Conservation (phyloP, 2,888 invertebrate genomes). For the Rhagophthalmus giganteus region DNA sequence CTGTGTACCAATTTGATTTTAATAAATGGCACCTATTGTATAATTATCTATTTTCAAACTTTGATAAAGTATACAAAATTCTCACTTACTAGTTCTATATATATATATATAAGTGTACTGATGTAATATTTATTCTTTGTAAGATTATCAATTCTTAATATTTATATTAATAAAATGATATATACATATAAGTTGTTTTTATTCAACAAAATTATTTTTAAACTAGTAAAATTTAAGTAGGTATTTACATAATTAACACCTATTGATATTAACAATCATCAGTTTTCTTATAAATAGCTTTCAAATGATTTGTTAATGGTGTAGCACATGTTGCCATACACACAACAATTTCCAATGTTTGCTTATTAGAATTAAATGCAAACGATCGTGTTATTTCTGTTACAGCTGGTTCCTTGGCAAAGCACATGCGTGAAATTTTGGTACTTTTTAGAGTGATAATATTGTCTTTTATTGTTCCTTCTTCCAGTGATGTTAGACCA, state of each 20-base stretch:
- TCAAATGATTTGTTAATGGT: conserved; percentile 60
- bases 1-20: too few species aligned
- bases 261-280: not conserved
- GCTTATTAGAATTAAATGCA: conserved; percentile 45
- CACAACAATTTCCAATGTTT: conserved; percentile 55
- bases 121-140: too few species aligned
- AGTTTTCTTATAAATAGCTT: conserved; percentile 57
- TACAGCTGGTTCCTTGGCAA: conserved; percentile 60
- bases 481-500: conserved; percentile 63
- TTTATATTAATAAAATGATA: too few species aligned
- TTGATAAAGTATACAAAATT: too few species aligned
- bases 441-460: conserved; percentile 55
- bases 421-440: conserved; percentile 57
- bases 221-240: too few species aligned
- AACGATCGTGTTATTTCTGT: conserved; percentile 56
- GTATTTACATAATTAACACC: not conserved
- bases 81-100: too few species aligned
- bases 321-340: conserved; percentile 63
- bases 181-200: too few species aligned
- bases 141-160: too few species aligned
- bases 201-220: too few species aligned
- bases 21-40: too few species aligned
- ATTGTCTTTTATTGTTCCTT: conserved; percentile 56
- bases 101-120: too few species aligned
- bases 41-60: too few species aligned